Evolutionary conservation across 1,140 invertebrate species (phyloP), one percentile per base, ranked within the genome.

Genomic region (Lepidurus arcticus): DNA sequence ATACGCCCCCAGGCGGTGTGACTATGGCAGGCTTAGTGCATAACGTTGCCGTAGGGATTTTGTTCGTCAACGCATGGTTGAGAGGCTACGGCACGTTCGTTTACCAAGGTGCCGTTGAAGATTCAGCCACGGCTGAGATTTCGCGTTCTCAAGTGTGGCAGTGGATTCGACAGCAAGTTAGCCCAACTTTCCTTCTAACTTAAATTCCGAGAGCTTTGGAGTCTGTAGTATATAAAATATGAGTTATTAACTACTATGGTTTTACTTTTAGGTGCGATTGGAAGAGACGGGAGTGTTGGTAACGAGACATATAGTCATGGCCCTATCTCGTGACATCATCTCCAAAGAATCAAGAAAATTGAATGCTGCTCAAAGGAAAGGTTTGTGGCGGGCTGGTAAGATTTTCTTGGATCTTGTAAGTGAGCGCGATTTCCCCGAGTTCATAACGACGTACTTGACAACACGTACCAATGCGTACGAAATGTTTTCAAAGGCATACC

Each of bases 51-150:
- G 88, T 92, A 2, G 85, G 87, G 0, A 87, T 90, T 78, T 83
- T 90, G 4, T 92, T 91, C 81, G 88, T 92, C 44, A 90, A 89
- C 79, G 85, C 90, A 77, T 92, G 91, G 91, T 82, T 92, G 47
- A 86, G 87, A 34, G 91, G 73, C 44, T 74, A 87, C 44, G 91
- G 91, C 6, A 90, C 91, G 82, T 92, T 91, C 83, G 86, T 87
- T 79, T 88, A 90, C 78, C 88, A 88, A 73, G 90, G 89, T 16
- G 85, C 87, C 44, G 88, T 92, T 73, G 91, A 92, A 82, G 91
- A 92, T 83, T 91, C 91, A 0, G 91, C 91, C 7, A 92, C 91
- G 0, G 91, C 91, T 5, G 91, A 92, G 84, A 92, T 92, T 80
- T 91, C 90, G 5, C 86, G 91, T 73, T 88, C 87, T 13, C 90